Percentiles rank a stretch among this genome's conserved stretches.
Evolutionary conservation across 2,797 vertebrate species (phyloP).

Genomic region (Synaphobranchus kaupii): DNA sequence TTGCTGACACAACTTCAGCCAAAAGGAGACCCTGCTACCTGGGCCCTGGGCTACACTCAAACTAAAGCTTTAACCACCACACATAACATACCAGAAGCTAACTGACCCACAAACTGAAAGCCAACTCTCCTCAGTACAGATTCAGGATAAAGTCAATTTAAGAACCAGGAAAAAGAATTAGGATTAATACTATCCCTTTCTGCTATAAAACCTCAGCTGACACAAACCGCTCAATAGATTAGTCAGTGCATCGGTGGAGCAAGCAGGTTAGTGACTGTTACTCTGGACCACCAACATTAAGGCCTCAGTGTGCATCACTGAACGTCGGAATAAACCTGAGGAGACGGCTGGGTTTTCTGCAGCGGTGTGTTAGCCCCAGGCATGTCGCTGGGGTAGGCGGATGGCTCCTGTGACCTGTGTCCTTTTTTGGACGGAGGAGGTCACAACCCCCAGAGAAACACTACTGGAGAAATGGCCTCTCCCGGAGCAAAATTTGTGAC

Average conservation of each 20-base stretch:
- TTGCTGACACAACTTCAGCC: not conserved
- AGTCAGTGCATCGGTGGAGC: not conserved
- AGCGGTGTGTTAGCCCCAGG: conserved; percentile 27
- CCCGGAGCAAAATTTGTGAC: conserved; percentile 61
- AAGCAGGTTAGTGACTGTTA: conserved; percentile 5
- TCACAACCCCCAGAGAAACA: conserved; percentile 64
- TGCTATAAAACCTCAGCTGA: not conserved
- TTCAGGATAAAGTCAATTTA: not conserved
- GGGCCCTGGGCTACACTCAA: not conserved
- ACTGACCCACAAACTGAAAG: not conserved
- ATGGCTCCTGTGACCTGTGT: conserved; percentile 37
- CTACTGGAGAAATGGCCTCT: conserved; percentile 62
- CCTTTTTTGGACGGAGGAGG: conserved; percentile 63
- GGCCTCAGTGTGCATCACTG: conserved; percentile 43
- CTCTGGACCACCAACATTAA: conserved; percentile 11
- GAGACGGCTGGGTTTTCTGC: conserved; percentile 39
- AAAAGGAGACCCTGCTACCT: not conserved
- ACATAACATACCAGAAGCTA: not conserved
- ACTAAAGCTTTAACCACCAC: not conserved
- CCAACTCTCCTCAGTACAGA: not conserved
- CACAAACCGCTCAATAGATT: not conserved
- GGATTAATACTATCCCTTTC: conserved; percentile 11
- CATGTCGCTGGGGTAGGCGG: conserved; percentile 42
- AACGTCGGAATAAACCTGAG: conserved; percentile 66
- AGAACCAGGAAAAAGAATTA: not conserved